Percentiles rank a stretch among this genome's conserved stretches.
Evolutionary conservation across 1,140 invertebrate genomes (phyloP).

Genomic region (Drosophila ananassae): DNA sequence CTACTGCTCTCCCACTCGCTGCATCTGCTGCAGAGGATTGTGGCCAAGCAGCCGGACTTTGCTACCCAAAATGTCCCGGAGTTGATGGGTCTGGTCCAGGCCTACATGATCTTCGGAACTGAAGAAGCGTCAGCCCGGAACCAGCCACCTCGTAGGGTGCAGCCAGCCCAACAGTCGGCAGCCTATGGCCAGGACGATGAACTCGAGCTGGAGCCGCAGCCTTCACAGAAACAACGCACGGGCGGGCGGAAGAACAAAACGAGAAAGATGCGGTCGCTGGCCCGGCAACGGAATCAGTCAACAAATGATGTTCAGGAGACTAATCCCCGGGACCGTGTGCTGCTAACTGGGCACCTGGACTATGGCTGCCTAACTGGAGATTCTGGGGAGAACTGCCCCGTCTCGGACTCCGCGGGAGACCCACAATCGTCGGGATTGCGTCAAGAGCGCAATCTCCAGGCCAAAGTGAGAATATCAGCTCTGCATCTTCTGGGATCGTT

Average conservation of each 20-base stretch:
- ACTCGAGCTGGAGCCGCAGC: constrained; percentile 64
- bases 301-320: constrained; percentile 21
- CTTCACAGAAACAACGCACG: constrained; percentile 15
- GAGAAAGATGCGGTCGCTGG: constrained; percentile 82
- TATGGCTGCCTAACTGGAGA: constrained; percentile 75
- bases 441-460: constrained; percentile 63
- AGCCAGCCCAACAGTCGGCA: constrained; percentile 85
- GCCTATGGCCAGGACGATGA: constrained; percentile 67
- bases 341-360: constrained; percentile 29
- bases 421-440: constrained; percentile 20
- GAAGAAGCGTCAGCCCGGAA: constrained; percentile 70
- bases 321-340: constrained; percentile 36
- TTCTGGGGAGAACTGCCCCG: constrained; percentile 86
- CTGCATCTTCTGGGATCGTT: constrained; percentile 84
- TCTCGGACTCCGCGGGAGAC: constrained; percentile 60
- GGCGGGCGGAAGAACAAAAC: constrained; percentile 80
- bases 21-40: constrained; percentile 53
- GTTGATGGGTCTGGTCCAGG: constrained; percentile 85
- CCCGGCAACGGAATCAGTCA: constrained; percentile 64
- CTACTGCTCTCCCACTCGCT: constrained; percentile 46
- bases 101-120: constrained; percentile 85
- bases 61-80: constrained; percentile 80
- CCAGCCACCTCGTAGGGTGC: constrained; percentile 84
- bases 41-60: constrained; percentile 21
- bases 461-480: constrained; percentile 85